phyloP scores from a whole-genome alignment of 2,113 vertebrate genomes.

The Hirundichthys speculiger region DNA sequence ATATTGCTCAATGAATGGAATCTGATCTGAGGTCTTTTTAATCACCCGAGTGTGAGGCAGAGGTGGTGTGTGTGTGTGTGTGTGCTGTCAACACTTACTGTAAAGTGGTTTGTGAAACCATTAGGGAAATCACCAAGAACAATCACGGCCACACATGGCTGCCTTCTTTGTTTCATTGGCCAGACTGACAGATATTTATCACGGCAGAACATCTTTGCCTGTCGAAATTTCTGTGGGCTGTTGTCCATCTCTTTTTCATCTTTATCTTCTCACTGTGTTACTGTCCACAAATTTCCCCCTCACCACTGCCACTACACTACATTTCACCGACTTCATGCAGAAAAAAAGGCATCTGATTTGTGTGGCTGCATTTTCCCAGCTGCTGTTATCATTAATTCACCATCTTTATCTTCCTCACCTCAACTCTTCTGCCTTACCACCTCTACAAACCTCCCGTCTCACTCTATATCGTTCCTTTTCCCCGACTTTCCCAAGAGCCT shows the following conservation, averaged over 20 bases:
- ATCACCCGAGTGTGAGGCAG: constrained; percentile 48
- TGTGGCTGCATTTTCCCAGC: constrained; percentile 11
- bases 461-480: constrained; percentile 1
- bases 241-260: constrained; percentile 27
- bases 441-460: background rate
- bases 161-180: constrained; percentile 55
- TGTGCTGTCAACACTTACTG: constrained; percentile 13
- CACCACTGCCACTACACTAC: background rate
- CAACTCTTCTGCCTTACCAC: constrained; percentile 19
- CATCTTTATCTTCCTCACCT: constrained; percentile 20
- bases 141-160: constrained; percentile 62
- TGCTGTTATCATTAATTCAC: constrained; percentile 1
- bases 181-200: constrained; percentile 57
- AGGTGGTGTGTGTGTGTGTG: constrained; percentile 1
- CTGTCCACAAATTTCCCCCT: background rate
- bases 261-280: constrained; percentile 1
- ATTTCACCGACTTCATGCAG: constrained; percentile 4
- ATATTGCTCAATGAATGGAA: constrained; percentile 23
- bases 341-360: background rate
- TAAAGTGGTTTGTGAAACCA: constrained; percentile 38
- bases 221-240: constrained; percentile 20
- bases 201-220: constrained; percentile 40
- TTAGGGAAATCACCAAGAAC: constrained; percentile 71
- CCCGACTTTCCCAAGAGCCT: constrained; percentile 40
- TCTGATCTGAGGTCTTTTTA: constrained; percentile 66